Base-by-base conservation (phyloP, 2,888 invertebrate species). In the Sinohyriopsis cumingii region DNA sequence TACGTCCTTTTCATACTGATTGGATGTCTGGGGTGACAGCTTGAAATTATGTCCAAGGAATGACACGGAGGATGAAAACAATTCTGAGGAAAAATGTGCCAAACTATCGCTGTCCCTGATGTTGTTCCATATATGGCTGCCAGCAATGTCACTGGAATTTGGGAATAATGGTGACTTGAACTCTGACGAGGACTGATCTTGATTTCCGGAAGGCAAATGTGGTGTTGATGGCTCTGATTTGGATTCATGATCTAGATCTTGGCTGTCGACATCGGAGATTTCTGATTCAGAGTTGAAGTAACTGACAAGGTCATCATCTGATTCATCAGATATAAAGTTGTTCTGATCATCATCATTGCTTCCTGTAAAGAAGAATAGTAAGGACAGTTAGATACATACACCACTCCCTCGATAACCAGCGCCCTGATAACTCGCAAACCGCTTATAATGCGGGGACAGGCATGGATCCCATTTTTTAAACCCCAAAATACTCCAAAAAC, bases 261-360 rank as follows among this genome's bases (percentile, higher is more conserved):
- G 87, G 60, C 85, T 85, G 59, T 85, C 85, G 84, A 86, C 79
- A 72, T 89, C 88, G 2, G 88, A 87, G 67, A 85, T 77, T 65
- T 87, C 88, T 0, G 85, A 86, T 69, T 87, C 87, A 4, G 84
- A 84, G 25, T 86, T 84, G 33, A 85, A 84, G 72, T 88, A 84
- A 73, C 84, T 87, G 28, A 86, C 80, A 9, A 82, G 82, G 68
- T 85, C 81, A 59, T 88, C 88, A n/a, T 86, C 85, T 20, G 85
- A 86, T 15, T 87, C 84, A 57, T 85, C 86, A 4, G 86, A 84
- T 64, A 87, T 63, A 60, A 84, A 76, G 4, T 81, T 76, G 15
- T 84, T 45, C 12, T 45, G 45, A 45, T 80, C 78, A 24, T 75
- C 69, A 19, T 81, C 79, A 55, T 82, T 80, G 19, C 78, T 83